phyloP scores from a whole-genome alignment of 2,888 invertebrate genomes.

The Syritta pipiens region DNA sequence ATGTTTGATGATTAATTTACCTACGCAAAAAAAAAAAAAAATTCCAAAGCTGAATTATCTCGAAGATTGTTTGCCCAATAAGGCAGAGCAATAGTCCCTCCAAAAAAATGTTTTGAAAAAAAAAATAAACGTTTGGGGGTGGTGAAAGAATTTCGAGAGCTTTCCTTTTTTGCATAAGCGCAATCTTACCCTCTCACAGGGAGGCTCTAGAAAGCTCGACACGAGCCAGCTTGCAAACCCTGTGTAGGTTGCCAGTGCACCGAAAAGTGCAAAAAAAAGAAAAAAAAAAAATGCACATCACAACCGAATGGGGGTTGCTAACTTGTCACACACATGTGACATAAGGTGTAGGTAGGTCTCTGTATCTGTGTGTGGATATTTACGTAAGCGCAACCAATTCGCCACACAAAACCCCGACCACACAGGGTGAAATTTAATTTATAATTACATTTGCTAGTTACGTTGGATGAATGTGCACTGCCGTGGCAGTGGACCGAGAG shows the following conservation, averaged over 20 bases:
- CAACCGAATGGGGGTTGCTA: constrained; percentile 16
- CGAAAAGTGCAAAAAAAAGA: constrained; percentile 49
- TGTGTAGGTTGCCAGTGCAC: constrained; percentile 46
- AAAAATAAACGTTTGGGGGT: neutral
- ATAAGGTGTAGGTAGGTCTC: too few species aligned
- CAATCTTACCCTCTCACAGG: constrained; percentile 8
- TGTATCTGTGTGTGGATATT: too few species aligned
- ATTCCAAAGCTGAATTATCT: neutral
- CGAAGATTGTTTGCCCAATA: constrained; percentile 7
- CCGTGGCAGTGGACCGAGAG: too few species aligned
- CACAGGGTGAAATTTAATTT: constrained; percentile 47
- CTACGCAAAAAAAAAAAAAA: constrained; percentile 32
- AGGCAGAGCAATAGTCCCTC: neutral
- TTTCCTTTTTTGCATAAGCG: constrained; percentile 17
- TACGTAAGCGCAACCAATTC: constrained; percentile 51
- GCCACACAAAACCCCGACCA: constrained; percentile 32
- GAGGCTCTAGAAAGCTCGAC: constrained; percentile 34
- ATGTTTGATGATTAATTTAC: constrained; percentile 27
- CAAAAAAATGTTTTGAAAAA: neutral
- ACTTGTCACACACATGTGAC: neutral
- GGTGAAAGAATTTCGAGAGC: constrained; percentile 6
- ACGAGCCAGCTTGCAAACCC: neutral
- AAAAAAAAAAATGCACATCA: constrained; percentile 26
- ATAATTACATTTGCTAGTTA: constrained; percentile 48
- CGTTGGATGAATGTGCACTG: constrained; percentile 19